Evolutionary conservation across 2,113 vertebrate species (phyloP), one percentile per base, ranked within the genome.

Genomic region (Scortum barcoo): DNA sequence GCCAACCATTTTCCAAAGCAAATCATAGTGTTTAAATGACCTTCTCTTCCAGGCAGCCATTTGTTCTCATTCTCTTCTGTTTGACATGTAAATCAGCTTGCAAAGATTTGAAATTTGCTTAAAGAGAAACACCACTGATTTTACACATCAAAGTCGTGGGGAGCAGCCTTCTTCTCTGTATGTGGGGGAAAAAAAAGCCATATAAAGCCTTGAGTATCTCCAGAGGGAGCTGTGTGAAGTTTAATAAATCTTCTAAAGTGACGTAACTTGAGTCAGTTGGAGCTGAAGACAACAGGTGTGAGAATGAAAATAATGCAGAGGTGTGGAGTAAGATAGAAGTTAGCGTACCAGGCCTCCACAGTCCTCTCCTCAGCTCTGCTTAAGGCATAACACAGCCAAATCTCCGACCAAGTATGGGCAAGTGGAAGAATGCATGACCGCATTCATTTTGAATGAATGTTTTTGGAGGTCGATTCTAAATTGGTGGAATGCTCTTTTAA

Each of bases 1-100:
- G 36, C 28, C 2, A 60, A 57, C 50, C 57, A 81, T 63, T 81
- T 83, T 86, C 77, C 77, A 85, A 72, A 76, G 74, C 60, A 60
- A 70, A 78, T 28, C 36, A 22, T 6, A 2, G 42, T 56, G 22
- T 81, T 30, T 30, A 13, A 46, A 16, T 16, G 19, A 62, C 57
- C 40, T 40, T 61, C 14, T 85, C 26, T 26, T 78, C 50, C 61
- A 56, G 17, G 53, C 71, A 61, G 71, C 61, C 16, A 17, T 17
- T 76, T 38, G 65, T 70, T 77, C 56, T 30, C 26, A 33, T 24
- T 65, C 1, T 61, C 44, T 33, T 57, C 36, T 57, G 17, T 16
- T 3, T n/a, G 30, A 10, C 26, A 57, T 56, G 26, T 56, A 33
- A 30, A 54, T 36, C 8, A 13, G 14, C 28, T 44, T 30, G 6